phyloP scores from a whole-genome alignment of 2,888 invertebrate species.

The Drosophila pseudotakahashii region DNA sequence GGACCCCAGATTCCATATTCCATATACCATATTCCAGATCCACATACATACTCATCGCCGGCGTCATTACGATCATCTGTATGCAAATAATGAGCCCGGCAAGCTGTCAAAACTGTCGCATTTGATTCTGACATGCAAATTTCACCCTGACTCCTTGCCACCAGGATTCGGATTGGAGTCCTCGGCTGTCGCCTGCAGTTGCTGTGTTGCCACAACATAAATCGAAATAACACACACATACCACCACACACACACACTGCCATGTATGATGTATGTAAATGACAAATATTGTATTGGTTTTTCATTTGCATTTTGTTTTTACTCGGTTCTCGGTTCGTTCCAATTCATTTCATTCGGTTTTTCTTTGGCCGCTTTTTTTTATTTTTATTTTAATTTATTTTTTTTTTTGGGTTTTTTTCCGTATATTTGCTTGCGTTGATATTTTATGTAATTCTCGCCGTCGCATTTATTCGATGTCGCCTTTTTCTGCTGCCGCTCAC shows the following conservation, averaged over 20 bases:
- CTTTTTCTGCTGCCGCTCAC: conserved; percentile 13
- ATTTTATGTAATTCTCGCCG: conserved; percentile 31
- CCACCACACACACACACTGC: conserved; percentile 14
- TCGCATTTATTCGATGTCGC: conserved; percentile 22
- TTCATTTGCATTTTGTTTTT: conserved; percentile 62
- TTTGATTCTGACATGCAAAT: conserved; percentile 72
- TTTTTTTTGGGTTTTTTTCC: neutral
- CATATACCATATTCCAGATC: neutral
- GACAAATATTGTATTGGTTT: conserved; percentile 61
- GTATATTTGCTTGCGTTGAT: neutral
- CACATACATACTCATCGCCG: conserved; percentile 14
- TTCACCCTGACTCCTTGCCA: conserved; percentile 24
- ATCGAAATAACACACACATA: conserved; percentile 55
- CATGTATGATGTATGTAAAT: conserved; percentile 37
- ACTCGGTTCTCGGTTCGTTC: conserved; percentile 20
- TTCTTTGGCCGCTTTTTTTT: conserved; percentile 12
- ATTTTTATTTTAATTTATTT: neutral
- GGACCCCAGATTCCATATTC: neutral
- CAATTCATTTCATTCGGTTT: conserved; percentile 40
- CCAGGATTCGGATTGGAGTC: conserved; percentile 4
- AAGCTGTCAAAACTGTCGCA: conserved; percentile 68
- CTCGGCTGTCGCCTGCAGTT: conserved; percentile 44
- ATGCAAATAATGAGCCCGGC: conserved; percentile 66
- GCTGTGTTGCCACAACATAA: conserved; percentile 67
- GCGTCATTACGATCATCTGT: conserved; percentile 33